Evolutionary conservation across 2,797 vertebrate species (phyloP).

Genomic region (Notoglanidium macrostoma): DNA sequence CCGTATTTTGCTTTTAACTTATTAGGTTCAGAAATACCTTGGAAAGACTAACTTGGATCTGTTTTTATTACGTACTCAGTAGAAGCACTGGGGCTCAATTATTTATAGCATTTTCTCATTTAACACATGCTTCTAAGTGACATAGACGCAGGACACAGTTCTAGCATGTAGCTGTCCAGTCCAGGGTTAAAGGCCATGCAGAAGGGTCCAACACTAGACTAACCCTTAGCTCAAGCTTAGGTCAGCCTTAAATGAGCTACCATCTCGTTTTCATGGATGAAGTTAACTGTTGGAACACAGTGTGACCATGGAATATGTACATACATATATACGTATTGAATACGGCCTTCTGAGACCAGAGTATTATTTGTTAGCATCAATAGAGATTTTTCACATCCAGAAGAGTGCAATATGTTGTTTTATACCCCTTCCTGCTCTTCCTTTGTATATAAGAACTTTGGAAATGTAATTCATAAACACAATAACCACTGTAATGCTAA

Average conservation of each 20-base stretch:
- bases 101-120: conserved; percentile 21
- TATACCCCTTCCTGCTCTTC: background rate
- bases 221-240: no score
- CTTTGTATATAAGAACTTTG: background rate
- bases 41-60: background rate
- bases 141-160: background rate
- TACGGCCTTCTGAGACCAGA: background rate
- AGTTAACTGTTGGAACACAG: background rate
- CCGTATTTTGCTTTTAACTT: background rate
- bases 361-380: background rate
- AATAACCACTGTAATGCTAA: background rate
- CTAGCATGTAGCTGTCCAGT: background rate
- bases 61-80: background rate
- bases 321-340: background rate
- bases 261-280: background rate
- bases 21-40: background rate
- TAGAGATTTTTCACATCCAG: background rate
- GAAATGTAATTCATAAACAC: background rate
- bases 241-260: background rate
- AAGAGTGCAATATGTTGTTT: background rate
- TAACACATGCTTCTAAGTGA: background rate
- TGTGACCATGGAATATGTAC: background rate
- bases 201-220: background rate
- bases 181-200: background rate
- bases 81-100: background rate